Evolutionary conservation across 1,140 invertebrate genomes (phyloP).

Genomic region (Oncopodura yosiiana): DNA sequence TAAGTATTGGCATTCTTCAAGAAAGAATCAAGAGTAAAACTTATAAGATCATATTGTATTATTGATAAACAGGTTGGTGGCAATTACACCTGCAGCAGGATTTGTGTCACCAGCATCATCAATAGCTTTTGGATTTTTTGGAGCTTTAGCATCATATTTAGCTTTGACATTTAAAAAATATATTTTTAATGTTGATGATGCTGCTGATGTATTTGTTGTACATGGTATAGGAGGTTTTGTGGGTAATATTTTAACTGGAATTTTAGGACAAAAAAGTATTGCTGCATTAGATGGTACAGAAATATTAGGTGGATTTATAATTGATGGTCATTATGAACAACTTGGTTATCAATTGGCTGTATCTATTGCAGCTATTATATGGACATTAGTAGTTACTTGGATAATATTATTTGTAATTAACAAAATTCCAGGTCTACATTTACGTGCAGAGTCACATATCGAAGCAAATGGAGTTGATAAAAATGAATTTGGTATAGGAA

Average conservation of each 20-base stretch:
- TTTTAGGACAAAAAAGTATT: neutral
- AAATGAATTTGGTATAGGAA: no score
- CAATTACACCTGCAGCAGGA: neutral
- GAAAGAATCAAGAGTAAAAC: neutral
- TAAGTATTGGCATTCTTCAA: no score
- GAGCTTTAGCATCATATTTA: neutral
- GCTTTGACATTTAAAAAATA: neutral
- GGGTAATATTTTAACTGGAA: constrained; percentile 8
- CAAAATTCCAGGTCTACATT: no score
- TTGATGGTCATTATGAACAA: no score
- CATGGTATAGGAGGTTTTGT: constrained; percentile 7
- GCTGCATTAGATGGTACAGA: constrained; percentile 18
- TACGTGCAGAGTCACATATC: no score
- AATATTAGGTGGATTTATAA: no score
- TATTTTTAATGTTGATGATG: constrained; percentile 5
- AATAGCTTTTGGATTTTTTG: neutral
- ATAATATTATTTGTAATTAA: no score
- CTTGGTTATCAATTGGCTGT: no score
- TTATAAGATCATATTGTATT: neutral
- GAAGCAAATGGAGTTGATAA: no score
- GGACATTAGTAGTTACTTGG: no score
- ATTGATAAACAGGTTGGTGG: neutral
- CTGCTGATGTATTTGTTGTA: constrained; percentile 6
- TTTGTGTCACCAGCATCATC: neutral
- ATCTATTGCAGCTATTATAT: no score